Evolutionary conservation across 1,140 invertebrate genomes (phyloP), one percentile per base, ranked within the genome.

Genomic region (Drosophila orena): DNA sequence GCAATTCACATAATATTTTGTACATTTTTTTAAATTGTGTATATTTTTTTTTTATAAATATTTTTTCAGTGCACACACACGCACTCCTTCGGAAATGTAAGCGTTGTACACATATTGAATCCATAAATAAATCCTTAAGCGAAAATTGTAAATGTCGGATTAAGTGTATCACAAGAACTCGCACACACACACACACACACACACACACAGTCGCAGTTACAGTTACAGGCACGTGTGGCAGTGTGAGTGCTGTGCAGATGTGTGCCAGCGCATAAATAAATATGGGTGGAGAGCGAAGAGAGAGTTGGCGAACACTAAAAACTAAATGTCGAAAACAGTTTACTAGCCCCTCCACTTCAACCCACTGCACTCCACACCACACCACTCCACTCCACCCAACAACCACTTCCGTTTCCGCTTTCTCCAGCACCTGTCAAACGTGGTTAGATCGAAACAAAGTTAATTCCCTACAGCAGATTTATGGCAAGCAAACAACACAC

Each of bases 91-190:
- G 50, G 58, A 73, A 64, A 74, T 64, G 69, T 74, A 74, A 81
- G 71, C 83, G 58, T 38, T 64, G 70, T 71, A 77, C 79, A 80
- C 84, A 89, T 84, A 89, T 89, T 89, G 84, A 89, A 89, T 89
- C 79, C 84, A 89, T 89, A 89, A 89, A 89, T 89, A 89, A 89
- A 89, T 89, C 84, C 72, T 89, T 84, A 84, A 89, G 84, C 84
- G 89, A 84, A 89, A 89, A 89, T 89, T 89, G 84, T 89, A 89
- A 89, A 89, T 89, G 84, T 89, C 84, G 74, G 84, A 89, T 89
- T 89, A 89, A 89, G 77, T 84, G 84, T 89, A 89, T 88, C 83
- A 78, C 77, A 59, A 68, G 57, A 60, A 66, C 56, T 60, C 71
- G 54, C 68, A 53, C 65, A 76, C 47, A n/a, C 60, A 57, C 56